These are phyloP conservation scores for Harmothoe impar DNA, from an alignment of 2,888 invertebrate species.

Conservation along the genomic window DNA sequence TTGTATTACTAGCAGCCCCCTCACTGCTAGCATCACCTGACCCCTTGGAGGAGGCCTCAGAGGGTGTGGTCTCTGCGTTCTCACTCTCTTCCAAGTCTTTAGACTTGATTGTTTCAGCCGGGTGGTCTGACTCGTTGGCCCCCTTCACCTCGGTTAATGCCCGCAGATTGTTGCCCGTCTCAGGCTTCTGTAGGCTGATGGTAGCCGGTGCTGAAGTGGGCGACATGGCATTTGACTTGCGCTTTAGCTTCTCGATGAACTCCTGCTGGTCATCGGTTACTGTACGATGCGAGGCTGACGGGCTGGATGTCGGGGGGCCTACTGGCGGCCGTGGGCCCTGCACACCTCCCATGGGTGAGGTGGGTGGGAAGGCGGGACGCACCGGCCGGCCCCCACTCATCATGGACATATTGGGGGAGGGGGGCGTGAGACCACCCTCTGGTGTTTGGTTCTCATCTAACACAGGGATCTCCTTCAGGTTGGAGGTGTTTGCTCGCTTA, in stretches of 20 bases:
- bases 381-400: not conserved
- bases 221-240: conserved; percentile 43
- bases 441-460: conserved; percentile 28
- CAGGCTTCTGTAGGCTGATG: not conserved
- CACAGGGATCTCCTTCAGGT: conserved; percentile 37
- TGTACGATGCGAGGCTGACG: not conserved
- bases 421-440: not conserved
- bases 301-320: not conserved
- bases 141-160: conserved; percentile 16
- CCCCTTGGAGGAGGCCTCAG: not conserved
- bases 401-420: conserved; percentile 37
- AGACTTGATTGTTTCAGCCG: not conserved
- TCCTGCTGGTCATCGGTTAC: conserved; percentile 55
- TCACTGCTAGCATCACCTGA: not conserved
- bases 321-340: conserved; percentile 34
- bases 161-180: not conserved
- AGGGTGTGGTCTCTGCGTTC: not conserved
- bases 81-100: not conserved
- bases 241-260: conserved; percentile 56
- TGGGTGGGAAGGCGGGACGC: conserved; percentile 36
- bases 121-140: not conserved
- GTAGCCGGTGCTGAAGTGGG: conserved; percentile 13
- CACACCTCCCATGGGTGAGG: not conserved
- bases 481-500: conserved; percentile 15
- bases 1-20: not conserved